A percentile compares a stretch with the other conserved stretches of the same genome.
phyloP scores from a whole-genome alignment of 1,140 invertebrate species.

The Meloidogyne hapla region DNA sequence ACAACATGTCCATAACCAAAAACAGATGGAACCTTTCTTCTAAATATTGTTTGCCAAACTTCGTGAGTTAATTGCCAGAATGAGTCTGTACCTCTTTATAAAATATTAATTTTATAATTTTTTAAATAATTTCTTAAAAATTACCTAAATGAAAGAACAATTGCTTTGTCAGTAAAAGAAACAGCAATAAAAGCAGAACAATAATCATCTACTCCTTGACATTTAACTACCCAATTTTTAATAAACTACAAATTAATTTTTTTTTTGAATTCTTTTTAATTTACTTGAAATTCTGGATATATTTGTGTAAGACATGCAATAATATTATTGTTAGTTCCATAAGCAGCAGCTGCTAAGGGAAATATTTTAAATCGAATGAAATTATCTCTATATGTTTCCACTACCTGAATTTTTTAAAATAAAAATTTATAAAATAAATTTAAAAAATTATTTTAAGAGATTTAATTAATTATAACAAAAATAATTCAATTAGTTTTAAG shows the following conservation, averaged over 20 bases:
- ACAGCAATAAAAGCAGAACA: slow-evolving; percentile 49
- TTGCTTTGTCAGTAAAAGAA: slow-evolving; percentile 38
- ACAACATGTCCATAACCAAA: neutral
- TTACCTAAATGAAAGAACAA: slow-evolving; percentile 44
- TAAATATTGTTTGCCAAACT: neutral
- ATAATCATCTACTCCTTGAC: slow-evolving; percentile 34
- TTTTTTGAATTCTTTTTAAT: neutral
- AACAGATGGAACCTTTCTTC: neutral
- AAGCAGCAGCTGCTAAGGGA: slow-evolving; percentile 43
- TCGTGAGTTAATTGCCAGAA: neutral
- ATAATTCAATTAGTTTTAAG: too few species aligned
- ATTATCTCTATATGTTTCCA: slow-evolving; percentile 3
- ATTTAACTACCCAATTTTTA: slow-evolving; percentile 17
- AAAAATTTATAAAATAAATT: neutral
- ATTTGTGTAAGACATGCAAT: slow-evolving; percentile 10
- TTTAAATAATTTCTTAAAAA: neutral
- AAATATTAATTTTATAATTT: neutral
- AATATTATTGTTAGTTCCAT: slow-evolving; percentile 15
- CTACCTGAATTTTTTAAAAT: neutral
- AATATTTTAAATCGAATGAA: slow-evolving; percentile 35
- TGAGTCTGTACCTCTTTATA: neutral
- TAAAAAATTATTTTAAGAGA: slow-evolving; percentile 13
- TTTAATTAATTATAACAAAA: neutral
- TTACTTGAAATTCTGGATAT: neutral
- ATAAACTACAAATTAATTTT: neutral